Percentiles rank a stretch among this genome's conserved stretches.
Conservation (phyloP, 2,113 vertebrate species). For the Alexandromys fortis region DNA sequence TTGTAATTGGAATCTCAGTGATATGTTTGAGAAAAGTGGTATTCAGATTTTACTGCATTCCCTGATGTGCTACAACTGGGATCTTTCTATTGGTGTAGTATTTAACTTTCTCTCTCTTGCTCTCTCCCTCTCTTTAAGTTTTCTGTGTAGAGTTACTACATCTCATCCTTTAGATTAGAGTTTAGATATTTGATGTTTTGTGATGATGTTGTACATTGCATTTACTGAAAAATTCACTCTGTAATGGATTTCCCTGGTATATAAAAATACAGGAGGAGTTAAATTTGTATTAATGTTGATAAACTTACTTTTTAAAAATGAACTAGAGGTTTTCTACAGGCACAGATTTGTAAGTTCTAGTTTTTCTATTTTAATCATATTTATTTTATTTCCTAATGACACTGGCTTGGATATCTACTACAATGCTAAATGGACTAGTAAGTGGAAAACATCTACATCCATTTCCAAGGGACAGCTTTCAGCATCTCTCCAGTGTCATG, state of each 20-base stretch:
- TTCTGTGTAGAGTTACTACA: neutral
- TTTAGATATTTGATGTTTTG: neutral
- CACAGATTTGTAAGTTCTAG: constrained; percentile 32
- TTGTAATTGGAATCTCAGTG: constrained; percentile 30
- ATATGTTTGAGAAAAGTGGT: neutral
- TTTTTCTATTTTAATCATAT: neutral
- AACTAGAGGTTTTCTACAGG: neutral
- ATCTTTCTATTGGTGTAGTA: neutral
- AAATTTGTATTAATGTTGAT: neutral
- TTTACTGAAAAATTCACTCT: constrained; percentile 33
- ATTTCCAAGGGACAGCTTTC: neutral
- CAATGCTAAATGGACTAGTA: neutral
- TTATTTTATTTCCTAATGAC: neutral
- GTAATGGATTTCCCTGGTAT: neutral
- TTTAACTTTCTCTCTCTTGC: neutral
- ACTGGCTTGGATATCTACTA: neutral
- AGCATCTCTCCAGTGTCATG: neutral
- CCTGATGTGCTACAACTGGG: neutral
- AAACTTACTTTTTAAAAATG: constrained; percentile 24
- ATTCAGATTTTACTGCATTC: neutral
- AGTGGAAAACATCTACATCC: neutral
- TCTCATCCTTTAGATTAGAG: neutral
- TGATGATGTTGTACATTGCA: neutral
- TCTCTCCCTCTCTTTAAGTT: neutral
- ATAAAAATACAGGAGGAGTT: neutral